A percentile compares a stretch with the other conserved stretches of the same genome.
phyloP scores from a whole-genome alignment of 2,888 invertebrate species.

The Bhutanitis thaidina region DNA sequence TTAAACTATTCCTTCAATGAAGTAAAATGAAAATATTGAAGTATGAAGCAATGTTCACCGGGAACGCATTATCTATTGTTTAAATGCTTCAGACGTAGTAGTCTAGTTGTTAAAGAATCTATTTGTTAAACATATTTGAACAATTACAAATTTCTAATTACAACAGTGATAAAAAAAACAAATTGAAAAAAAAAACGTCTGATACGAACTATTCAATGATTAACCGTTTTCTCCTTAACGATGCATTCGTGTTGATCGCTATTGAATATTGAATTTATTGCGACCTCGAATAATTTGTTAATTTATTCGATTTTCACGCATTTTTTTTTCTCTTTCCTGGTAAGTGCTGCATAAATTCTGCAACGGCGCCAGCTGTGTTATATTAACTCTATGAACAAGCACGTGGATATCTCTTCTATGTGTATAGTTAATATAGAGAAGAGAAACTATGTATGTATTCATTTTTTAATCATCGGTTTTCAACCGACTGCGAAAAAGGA shows the following conservation, averaged over 20 bases:
- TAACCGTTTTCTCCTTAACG: neutral
- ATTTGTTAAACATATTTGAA: no score
- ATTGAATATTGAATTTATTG: no score
- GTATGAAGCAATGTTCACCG: neutral
- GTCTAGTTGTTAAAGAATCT: no score
- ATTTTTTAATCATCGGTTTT: no score
- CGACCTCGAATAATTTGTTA: neutral
- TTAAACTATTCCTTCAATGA: neutral
- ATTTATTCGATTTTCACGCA: neutral
- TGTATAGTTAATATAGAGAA: no score
- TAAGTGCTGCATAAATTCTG: neutral
- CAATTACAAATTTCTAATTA: no score
- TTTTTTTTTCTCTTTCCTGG: constrained; percentile 3
- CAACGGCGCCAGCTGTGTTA: neutral
- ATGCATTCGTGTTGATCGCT: neutral
- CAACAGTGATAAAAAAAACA: no score
- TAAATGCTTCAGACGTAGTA: no score
- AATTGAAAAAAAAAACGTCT: no score
- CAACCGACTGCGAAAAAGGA: no score
- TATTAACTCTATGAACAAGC: neutral
- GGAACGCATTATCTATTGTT: neutral
- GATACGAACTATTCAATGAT: neutral
- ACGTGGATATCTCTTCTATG: no score
- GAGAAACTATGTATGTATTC: no score
- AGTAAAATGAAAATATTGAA: neutral